Percentiles rank a stretch among this genome's conserved stretches.
These are phyloP conservation scores for Charaxes varanes DNA, from an alignment of 1,140 invertebrate species.

Conservation along the genomic window DNA sequence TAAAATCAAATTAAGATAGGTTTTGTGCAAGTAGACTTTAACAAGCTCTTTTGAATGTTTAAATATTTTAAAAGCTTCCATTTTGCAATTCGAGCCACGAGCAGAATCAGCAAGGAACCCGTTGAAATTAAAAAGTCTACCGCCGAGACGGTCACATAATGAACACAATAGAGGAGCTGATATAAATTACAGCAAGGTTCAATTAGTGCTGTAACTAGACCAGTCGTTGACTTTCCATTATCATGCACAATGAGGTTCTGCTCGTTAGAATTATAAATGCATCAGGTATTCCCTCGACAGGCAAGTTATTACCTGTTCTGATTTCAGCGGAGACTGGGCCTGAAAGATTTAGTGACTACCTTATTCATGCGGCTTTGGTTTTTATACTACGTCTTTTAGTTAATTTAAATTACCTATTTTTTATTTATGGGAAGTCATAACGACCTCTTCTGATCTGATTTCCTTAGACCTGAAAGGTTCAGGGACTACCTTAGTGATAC, in stretches of 20 bases:
- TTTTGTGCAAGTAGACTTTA: too few species aligned
- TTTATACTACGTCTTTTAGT: too few species aligned
- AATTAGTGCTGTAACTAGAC: slow-evolving; percentile 40
- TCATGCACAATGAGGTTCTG: slow-evolving; percentile 49
- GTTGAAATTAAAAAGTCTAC: slow-evolving; percentile 10
- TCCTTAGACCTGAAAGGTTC: too few species aligned
- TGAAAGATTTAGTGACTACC: slow-evolving; percentile 38
- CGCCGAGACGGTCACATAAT: slow-evolving; percentile 15
- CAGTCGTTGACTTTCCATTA: slow-evolving; percentile 54
- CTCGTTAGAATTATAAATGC: slow-evolving; percentile 49
- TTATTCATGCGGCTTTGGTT: too few species aligned
- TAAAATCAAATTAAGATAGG: too few species aligned
- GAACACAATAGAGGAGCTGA: slow-evolving; percentile 21
- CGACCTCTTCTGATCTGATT: too few species aligned
- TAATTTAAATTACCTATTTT: too few species aligned
- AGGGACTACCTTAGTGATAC: too few species aligned
- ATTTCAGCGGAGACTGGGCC: slow-evolving; percentile 17
- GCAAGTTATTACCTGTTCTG: slow-evolving; percentile 15
- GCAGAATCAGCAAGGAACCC: background rate
- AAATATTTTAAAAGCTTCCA: too few species aligned
- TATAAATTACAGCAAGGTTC: slow-evolving; percentile 28
- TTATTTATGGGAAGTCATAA: too few species aligned
- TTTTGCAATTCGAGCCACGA: too few species aligned
- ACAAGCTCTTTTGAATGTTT: too few species aligned
- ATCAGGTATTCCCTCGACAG: slow-evolving; percentile 25